Evolutionary conservation across 92 coral and sea anemone species (phyloP).

Genomic region (Heteractis magnifica): DNA sequence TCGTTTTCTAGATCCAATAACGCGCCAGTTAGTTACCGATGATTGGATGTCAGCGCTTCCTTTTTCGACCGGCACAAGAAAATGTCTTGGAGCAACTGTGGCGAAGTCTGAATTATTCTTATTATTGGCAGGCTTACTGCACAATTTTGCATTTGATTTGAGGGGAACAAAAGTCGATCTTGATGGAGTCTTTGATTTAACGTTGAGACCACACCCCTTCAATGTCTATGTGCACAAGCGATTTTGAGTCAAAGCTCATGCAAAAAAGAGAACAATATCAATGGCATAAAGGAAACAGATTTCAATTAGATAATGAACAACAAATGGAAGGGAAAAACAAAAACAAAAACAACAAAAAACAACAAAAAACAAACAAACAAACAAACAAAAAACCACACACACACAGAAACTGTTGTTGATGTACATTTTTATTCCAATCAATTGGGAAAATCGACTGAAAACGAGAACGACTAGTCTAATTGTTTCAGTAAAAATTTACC

Average conservation of each 20-base stretch:
- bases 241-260: neutral
- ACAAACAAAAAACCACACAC: too few species aligned
- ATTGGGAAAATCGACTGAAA: too few species aligned
- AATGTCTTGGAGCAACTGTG: slow-evolving; percentile 74
- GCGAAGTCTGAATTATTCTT: slow-evolving; percentile 76
- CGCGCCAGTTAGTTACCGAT: slow-evolving; percentile 44
- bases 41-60: slow-evolving; percentile 54
- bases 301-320: too few species aligned
- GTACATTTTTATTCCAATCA: too few species aligned
- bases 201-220: slow-evolving; percentile 62
- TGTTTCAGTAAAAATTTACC: too few species aligned
- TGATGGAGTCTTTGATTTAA: slow-evolving; percentile 62
- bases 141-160: slow-evolving; percentile 36
- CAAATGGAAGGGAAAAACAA: too few species aligned
- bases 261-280: neutral
- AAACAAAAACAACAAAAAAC: neutral
- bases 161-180: slow-evolving; percentile 5
- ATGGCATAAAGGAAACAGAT: too few species aligned
- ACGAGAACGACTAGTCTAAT: too few species aligned
- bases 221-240: slow-evolving; percentile 41
- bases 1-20: slow-evolving; percentile 77
- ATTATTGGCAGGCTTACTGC: slow-evolving; percentile 73
- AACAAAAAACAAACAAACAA: neutral
- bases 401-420: too few species aligned
- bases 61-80: slow-evolving; percentile 63